phyloP scores from a whole-genome alignment of 2,888 invertebrate species.

The Drosophila cognata region DNA sequence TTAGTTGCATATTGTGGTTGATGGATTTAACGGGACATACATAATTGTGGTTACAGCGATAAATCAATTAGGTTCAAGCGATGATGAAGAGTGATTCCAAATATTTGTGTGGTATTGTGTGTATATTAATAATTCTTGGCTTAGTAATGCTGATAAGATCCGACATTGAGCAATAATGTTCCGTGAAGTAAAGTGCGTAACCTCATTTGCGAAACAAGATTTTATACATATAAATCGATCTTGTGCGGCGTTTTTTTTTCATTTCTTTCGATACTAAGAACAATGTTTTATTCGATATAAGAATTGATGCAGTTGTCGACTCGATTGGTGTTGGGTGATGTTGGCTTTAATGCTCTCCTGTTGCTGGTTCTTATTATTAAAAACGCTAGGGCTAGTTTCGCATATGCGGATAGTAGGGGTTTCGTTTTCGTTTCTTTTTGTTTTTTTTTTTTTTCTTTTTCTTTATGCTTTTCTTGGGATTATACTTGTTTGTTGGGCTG shows the following conservation, averaged over 20 bases:
- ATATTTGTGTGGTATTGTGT: constrained; percentile 26
- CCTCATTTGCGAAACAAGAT: constrained; percentile 20
- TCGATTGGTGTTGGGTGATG: constrained; percentile 13
- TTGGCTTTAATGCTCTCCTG: constrained; percentile 5
- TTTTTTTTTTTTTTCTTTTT: constrained; percentile 6
- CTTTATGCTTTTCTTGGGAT: constrained; percentile 13
- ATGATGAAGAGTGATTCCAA: constrained; percentile 38
- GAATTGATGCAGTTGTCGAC: constrained; percentile 9
- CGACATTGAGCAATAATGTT: constrained; percentile 46
- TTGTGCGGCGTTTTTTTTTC: constrained; percentile 8
- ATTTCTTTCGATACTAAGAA: constrained; percentile 9
- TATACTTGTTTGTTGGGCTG: constrained; percentile 36
- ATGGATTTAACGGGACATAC: constrained; percentile 17
- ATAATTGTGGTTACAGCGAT: constrained; percentile 44
- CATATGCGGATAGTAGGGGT: constrained; percentile 30
- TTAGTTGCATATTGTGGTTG: constrained; percentile 31
- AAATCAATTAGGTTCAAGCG: constrained; percentile 29
- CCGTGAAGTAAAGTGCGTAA: constrained; percentile 5
- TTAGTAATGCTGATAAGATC: constrained; percentile 35
- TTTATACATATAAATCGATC: constrained; percentile 19
- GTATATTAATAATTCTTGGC: constrained; percentile 33
- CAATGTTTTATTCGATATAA: constrained; percentile 5
- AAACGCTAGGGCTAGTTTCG: constrained; percentile 46
- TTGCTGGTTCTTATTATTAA: constrained; percentile 34
- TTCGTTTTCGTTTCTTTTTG: constrained; percentile 37